These are phyloP conservation scores for Tragelaphus oryx DNA, from an alignment of 2,797 vertebrate species.

Conservation along the genomic window DNA sequence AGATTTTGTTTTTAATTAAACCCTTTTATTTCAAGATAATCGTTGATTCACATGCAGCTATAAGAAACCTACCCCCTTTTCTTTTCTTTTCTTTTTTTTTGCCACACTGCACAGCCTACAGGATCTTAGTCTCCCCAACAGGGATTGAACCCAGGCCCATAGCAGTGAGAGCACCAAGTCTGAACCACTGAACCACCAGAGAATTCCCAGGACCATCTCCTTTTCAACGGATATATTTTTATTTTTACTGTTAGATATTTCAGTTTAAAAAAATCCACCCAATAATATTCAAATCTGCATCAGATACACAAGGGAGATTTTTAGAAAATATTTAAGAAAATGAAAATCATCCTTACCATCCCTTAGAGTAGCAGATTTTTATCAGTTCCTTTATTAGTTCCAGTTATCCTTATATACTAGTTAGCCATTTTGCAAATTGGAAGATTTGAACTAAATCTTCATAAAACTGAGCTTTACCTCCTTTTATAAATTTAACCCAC, in stretches of 20 bases:
- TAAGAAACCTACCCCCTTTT: background rate
- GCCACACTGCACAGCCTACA: background rate
- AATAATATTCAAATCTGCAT: background rate
- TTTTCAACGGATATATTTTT: background rate
- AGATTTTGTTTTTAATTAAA: background rate
- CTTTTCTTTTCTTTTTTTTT: background rate
- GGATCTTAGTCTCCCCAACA: background rate
- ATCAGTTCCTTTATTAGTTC: background rate
- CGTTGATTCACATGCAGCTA: background rate
- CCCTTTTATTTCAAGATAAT: background rate
- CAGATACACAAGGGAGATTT: background rate
- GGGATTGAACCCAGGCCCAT: background rate
- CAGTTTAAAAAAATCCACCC: background rate
- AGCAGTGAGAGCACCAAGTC: background rate
- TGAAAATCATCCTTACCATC: background rate
- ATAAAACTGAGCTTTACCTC: background rate
- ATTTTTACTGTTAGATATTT: background rate
- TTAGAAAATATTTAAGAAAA: background rate
- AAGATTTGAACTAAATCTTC: background rate
- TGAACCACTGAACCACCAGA: background rate
- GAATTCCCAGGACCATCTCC: background rate
- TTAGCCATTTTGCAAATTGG: background rate
- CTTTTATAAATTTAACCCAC: background rate
- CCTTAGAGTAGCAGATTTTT: background rate
- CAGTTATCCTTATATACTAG: background rate